Conservation (phyloP, 2,888 invertebrate genomes). For the Drosophila neotestacea region DNA sequence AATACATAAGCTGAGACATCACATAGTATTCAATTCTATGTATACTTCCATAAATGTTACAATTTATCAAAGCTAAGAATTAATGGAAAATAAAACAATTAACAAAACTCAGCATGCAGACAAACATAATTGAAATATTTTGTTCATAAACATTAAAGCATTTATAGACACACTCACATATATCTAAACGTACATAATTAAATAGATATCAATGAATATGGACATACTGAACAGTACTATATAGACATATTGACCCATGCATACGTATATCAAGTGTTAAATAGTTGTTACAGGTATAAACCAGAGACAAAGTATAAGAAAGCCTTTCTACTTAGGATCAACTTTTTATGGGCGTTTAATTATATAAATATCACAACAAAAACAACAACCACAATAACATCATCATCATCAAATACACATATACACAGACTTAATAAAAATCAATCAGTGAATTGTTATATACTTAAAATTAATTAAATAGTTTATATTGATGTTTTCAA, state of each 20-base stretch:
- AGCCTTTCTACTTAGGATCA: slow-evolving; percentile 17
- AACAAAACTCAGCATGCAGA: slow-evolving; percentile 5
- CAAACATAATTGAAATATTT: slow-evolving; percentile 6
- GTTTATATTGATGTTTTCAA: slow-evolving; percentile 76
- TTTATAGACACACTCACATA: slow-evolving; percentile 2
- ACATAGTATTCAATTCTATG: slow-evolving; percentile 31
- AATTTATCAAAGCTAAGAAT: slow-evolving; percentile 18
- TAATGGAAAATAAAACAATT: background rate
- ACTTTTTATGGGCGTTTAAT: slow-evolving; percentile 25
- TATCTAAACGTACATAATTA: slow-evolving; percentile 37
- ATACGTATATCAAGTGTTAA: slow-evolving; percentile 73
- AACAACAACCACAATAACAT: slow-evolving; percentile 21
- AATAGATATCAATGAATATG: slow-evolving; percentile 54
- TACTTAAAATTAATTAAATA: slow-evolving; percentile 48
- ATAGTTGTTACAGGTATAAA: slow-evolving; percentile 71
- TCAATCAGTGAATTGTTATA: slow-evolving; percentile 55
- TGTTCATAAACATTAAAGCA: slow-evolving; percentile 5
- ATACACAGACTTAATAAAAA: slow-evolving; percentile 22
- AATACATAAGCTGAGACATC: slow-evolving; percentile 12
- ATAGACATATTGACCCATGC: slow-evolving; percentile 46
- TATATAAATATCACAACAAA: slow-evolving; percentile 36
- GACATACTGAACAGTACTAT: slow-evolving; percentile 31
- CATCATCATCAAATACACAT: slow-evolving; percentile 12
- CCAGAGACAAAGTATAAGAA: slow-evolving; percentile 11
- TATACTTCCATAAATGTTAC: slow-evolving; percentile 30